A percentile compares a stretch with the other conserved stretches of the same genome.
Conservation (phyloP, 1,140 invertebrate species). For the Daktulosphaira vitifoliae region DNA sequence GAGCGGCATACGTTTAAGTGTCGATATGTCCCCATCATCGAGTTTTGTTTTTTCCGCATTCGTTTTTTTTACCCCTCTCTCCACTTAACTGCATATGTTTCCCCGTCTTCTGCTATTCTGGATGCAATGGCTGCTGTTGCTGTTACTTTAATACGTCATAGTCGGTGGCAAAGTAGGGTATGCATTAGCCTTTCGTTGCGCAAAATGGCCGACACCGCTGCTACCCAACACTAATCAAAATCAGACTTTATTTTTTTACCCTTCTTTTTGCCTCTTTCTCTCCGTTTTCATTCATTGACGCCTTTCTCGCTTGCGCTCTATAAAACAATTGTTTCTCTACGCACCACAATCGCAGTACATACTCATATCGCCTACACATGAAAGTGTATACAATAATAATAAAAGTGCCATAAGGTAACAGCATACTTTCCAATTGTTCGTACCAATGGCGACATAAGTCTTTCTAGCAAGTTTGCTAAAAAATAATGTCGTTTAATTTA, state of each 20-base stretch:
- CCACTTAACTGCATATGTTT: not conserved
- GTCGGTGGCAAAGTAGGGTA: conserved; percentile 7
- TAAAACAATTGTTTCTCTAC: conserved; percentile 24
- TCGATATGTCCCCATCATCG: conserved; percentile 28
- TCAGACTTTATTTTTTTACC: not conserved
- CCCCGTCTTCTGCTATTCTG: not conserved
- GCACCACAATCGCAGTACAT: too few relatives aligned
- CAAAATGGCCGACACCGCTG: not conserved
- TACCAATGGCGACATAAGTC: too few relatives aligned
- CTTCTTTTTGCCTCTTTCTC: not conserved
- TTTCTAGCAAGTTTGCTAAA: too few relatives aligned
- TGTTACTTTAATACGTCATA: not conserved
- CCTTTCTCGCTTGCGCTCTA: conserved; percentile 26
- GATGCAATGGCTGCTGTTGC: conserved; percentile 14
- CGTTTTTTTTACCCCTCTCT: not conserved
- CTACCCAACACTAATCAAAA: not conserved
- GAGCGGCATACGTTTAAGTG: conserved; percentile 32
- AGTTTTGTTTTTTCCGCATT: not conserved
- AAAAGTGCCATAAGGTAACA: too few relatives aligned
- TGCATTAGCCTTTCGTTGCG: too few relatives aligned
- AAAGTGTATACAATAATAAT: too few relatives aligned
- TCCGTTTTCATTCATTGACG: conserved; percentile 15
- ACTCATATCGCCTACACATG: too few relatives aligned
- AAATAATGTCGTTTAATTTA: too few relatives aligned
- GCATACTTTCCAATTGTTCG: too few relatives aligned